phyloP scores from a whole-genome alignment of 2,797 vertebrate genomes.

The Lutjanus argentimaculatus region DNA sequence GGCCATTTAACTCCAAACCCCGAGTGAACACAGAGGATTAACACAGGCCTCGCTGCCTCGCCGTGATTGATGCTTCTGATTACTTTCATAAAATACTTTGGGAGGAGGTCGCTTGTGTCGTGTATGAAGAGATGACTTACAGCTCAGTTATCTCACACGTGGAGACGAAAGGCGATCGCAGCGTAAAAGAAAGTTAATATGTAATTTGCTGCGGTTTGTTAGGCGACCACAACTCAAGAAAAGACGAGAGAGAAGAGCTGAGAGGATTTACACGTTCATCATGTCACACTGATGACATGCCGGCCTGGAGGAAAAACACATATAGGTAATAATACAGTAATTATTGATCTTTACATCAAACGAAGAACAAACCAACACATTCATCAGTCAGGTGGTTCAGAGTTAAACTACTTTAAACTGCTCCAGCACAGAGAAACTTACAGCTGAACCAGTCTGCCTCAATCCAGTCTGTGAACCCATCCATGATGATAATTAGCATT shows the following conservation, averaged over 20 bases:
- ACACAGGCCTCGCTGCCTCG: constrained; percentile 40
- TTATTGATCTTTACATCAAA: too few relatives aligned
- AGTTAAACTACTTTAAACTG: too few relatives aligned
- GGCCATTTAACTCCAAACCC: constrained; percentile 68
- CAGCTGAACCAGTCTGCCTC: too few relatives aligned
- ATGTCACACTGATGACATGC: constrained; percentile 8
- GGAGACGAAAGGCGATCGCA: constrained; percentile 25
- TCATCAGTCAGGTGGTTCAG: too few relatives aligned
- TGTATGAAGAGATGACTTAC: constrained; percentile 53
- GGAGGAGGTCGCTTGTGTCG: constrained; percentile 57
- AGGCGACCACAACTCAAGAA: constrained; percentile 15
- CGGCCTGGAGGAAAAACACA: background rate
- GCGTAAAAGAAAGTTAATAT: constrained; percentile 68
- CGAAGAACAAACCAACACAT: too few relatives aligned
- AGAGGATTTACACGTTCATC: constrained; percentile 6
- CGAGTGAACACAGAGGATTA: constrained; percentile 35
- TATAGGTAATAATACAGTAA: too few relatives aligned
- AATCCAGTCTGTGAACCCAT: too few relatives aligned
- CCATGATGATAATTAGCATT: too few relatives aligned
- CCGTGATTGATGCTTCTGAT: constrained; percentile 68
- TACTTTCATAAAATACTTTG: constrained; percentile 59
- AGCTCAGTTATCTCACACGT: constrained; percentile 6
- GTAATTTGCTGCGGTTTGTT: constrained; percentile 65
- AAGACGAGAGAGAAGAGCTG: background rate
- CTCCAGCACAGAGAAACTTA: too few relatives aligned